Base-by-base conservation (phyloP, 2,113 vertebrate species). In the Catharus minimus region DNA sequence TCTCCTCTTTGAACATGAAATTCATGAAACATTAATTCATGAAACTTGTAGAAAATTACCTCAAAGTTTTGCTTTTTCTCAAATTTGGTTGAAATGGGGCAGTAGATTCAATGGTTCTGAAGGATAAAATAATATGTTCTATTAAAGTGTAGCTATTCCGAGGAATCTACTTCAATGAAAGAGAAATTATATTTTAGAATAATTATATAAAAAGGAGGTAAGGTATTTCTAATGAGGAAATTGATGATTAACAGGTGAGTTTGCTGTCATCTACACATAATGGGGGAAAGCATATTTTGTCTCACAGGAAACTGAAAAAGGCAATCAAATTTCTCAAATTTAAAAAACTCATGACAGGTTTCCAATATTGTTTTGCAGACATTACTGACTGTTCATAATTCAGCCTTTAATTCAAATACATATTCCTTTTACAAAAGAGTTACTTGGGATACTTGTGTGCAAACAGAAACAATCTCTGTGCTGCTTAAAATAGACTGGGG, bases 261-360 rank as follows among this genome's bases (percentile, higher is more conserved):
- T 83, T 92, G 55, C 78, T 95, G 74, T 93, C 88, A 94, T 50
- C 86, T 86, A 44, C 15, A 69, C 17, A 39, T 91, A 92, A 94
- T 53, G 22, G 52, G 38, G 49, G 44, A 93, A 95, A 89, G 85
- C 71, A 30, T 77, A 55, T 85, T 82, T 88, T 67, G 46, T 82
- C 39, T 91, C 77, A 72, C 39, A 87, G 94, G 82, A 95, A 97
- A 97, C 91, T 89, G 41, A 72, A 68, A 67, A 96, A 94, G 77
- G 53, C 36, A 86, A 90, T 85, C 90, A 88, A 88, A 89, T 85
- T 86, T 55, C 60, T 95, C 85, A 94, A 71, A 79, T 79, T 82
- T 87, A 53, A 90, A 94, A 92, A 91, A 41, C 33, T 58, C 88
- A 83, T 56, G 67, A 86, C 68, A 81, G 55, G 57, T 95, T 96